Evolutionary conservation across 1,140 invertebrate species (phyloP).

Genomic region (Dinothrombium tinctorium): DNA sequence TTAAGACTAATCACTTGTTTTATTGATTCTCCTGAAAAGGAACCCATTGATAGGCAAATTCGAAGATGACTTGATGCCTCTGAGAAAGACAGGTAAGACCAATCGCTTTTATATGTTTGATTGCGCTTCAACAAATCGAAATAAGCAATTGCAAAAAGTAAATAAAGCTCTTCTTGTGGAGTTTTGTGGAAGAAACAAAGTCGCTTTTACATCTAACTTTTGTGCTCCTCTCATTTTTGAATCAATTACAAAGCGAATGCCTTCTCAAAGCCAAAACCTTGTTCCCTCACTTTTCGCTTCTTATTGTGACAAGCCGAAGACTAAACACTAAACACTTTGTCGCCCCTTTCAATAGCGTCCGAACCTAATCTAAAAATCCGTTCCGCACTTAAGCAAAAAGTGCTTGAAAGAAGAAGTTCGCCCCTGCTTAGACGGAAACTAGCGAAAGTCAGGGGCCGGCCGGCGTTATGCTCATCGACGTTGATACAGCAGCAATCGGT

Average conservation of each 20-base stretch:
- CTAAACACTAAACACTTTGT: too few relatives aligned
- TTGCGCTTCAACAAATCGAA: neutral
- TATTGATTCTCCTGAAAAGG: too few relatives aligned
- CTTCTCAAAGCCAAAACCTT: too few relatives aligned
- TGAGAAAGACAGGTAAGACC: slow-evolving; percentile 67
- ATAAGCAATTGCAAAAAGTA: neutral
- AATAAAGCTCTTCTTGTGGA: too few relatives aligned
- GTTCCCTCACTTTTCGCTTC: neutral
- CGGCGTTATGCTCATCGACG: too few relatives aligned
- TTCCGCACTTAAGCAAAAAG: slow-evolving; percentile 60
- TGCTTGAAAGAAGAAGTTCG: slow-evolving; percentile 60
- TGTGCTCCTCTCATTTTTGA: neutral
- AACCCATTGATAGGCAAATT: slow-evolving; percentile 40
- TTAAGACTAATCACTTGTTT: too few relatives aligned
- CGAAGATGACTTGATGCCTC: slow-evolving; percentile 56
- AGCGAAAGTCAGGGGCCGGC: neutral
- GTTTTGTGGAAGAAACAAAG: neutral
- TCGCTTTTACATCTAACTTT: neutral
- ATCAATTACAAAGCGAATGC: neutral
- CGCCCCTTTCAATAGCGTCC: slow-evolving; percentile 48
- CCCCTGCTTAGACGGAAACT: slow-evolving; percentile 53
- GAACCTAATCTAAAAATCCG: slow-evolving; percentile 93
- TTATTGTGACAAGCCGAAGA: too few relatives aligned
- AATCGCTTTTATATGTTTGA: neutral
- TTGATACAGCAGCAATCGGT: too few relatives aligned